Percentiles rank a stretch among this genome's conserved stretches.
Evolutionary conservation across 2,888 invertebrate species (phyloP).

Genomic region (Parelbella ahira): DNA sequence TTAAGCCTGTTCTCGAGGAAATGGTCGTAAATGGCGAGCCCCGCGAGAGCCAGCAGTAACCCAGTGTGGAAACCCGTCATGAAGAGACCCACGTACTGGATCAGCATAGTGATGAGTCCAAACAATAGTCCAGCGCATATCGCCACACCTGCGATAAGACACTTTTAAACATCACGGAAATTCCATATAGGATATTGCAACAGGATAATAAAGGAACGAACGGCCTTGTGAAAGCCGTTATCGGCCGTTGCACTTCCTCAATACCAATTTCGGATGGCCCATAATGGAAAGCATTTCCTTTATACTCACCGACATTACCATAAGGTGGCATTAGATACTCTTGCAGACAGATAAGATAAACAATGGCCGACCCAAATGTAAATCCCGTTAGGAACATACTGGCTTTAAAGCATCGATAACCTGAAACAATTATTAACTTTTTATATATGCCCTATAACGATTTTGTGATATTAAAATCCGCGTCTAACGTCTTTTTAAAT

Average conservation of each 20-base stretch:
- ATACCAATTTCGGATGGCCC: background rate
- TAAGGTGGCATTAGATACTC: constrained; percentile 88
- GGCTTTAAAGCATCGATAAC: constrained; percentile 93
- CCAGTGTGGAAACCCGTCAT: constrained; percentile 90
- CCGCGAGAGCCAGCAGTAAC: constrained; percentile 81
- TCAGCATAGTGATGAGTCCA: constrained; percentile 90
- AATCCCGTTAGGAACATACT: constrained; percentile 94
- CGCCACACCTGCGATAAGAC: constrained; percentile 83
- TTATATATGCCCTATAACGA: constrained; percentile 4
- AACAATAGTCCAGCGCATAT: constrained; percentile 87
- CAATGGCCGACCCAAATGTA: constrained; percentile 90
- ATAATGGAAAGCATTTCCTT: constrained; percentile 2
- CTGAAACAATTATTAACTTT: constrained; percentile 62
- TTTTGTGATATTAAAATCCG: too few species aligned
- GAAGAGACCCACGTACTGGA: constrained; percentile 90
- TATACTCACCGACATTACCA: constrained; percentile 84
- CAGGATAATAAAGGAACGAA: too few species aligned
- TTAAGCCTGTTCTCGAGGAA: constrained; percentile 77
- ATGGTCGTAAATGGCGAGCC: constrained; percentile 81
- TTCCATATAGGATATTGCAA: too few species aligned
- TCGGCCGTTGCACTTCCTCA: constrained; percentile 3
- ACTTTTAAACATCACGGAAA: too few species aligned
- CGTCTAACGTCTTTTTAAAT: too few species aligned
- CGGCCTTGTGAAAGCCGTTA: background rate
- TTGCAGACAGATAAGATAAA: constrained; percentile 90